Conservation (phyloP, 2,113 vertebrate genomes). For the Hemibagrus wyckioides region DNA sequence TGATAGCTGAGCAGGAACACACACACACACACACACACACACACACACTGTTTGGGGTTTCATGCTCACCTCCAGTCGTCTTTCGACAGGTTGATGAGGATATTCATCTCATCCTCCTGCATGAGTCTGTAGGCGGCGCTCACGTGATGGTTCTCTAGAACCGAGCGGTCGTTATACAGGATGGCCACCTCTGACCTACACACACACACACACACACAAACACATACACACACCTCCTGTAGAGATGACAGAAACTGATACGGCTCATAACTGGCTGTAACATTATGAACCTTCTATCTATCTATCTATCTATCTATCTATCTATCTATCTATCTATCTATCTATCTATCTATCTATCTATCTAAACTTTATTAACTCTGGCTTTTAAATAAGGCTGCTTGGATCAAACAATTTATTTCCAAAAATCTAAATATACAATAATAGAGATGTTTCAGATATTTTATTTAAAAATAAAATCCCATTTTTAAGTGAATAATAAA, state of each 20-base stretch:
- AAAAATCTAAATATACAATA: not conserved
- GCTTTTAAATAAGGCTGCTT: not conserved
- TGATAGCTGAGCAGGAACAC: not conserved
- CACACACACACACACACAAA: conserved; percentile 21
- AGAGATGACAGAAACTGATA: not conserved
- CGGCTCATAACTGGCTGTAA: not conserved
- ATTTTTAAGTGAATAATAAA: not conserved
- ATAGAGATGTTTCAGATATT: not conserved
- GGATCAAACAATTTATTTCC: not conserved
- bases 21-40: conserved; percentile 37
- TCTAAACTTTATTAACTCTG: not conserved
- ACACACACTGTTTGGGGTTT: not conserved
- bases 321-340: no score
- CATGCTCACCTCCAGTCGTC: conserved; percentile 92
- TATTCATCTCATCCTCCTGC: conserved; percentile 99
- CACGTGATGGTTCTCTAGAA: conserved; percentile 97
- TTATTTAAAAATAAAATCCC: not conserved
- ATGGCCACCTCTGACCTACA: conserved; percentile 93
- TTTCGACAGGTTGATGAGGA: conserved; percentile 91
- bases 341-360: no score
- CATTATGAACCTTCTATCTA: not conserved
- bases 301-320: no score
- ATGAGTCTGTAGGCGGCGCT: conserved; percentile 96
- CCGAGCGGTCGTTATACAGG: conserved; percentile 95
- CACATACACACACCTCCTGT: conserved; percentile 11